phyloP scores from a whole-genome alignment of 2,888 invertebrate species.

The Dynastes tityus region DNA sequence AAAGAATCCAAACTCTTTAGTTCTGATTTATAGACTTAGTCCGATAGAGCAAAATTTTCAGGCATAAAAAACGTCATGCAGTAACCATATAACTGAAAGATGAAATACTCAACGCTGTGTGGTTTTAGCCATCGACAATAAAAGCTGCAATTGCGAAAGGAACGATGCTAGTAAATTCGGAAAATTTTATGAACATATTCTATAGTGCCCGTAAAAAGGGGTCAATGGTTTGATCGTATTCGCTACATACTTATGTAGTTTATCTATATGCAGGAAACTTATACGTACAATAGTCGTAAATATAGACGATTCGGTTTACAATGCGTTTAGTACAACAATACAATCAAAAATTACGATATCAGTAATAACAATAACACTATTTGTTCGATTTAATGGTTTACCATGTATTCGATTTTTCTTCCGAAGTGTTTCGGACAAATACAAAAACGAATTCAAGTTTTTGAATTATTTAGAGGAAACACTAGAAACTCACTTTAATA shows the following conservation, averaged over 20 bases:
- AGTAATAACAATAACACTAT: constrained; percentile 4
- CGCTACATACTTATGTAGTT: not conserved
- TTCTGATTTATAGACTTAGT: too few relatives aligned
- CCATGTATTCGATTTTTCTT: too few relatives aligned
- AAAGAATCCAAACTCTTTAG: too few relatives aligned
- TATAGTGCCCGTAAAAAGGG: constrained; percentile 28
- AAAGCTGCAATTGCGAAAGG: constrained; percentile 11
- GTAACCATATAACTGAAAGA: not conserved
- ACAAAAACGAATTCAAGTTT: too few relatives aligned
- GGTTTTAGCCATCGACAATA: constrained; percentile 7
- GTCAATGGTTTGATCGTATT: constrained; percentile 30
- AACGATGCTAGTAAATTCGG: constrained; percentile 1
- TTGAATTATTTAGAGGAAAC: too few relatives aligned
- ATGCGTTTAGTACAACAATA: constrained; percentile 25
- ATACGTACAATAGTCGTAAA: constrained; percentile 22
- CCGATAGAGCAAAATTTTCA: too few relatives aligned
- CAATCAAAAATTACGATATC: constrained; percentile 18
- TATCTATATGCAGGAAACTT: constrained; percentile 10
- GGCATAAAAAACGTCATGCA: too few relatives aligned
- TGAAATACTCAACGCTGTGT: not conserved
- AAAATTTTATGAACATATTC: constrained; percentile 38
- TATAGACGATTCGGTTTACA: constrained; percentile 8
- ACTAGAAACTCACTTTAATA: too few relatives aligned
- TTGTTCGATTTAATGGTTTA: not conserved
- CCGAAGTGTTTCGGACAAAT: too few relatives aligned